Base-by-base conservation (phyloP, 1,140 invertebrate genomes). In the Euglossa dilemma region DNA sequence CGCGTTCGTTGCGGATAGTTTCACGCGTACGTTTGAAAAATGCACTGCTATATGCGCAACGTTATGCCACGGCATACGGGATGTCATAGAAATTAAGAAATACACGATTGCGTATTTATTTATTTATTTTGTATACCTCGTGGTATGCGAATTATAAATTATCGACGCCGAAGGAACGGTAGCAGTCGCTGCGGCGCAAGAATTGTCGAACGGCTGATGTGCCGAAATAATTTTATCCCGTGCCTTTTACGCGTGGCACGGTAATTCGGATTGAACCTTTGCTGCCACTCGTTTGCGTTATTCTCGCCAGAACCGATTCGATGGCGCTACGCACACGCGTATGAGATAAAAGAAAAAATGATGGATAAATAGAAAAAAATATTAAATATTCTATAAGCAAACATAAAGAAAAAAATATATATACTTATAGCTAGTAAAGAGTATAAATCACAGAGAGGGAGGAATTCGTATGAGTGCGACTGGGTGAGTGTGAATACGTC, bases 321-420 rank as follows among this genome's bases (percentile, higher is more conserved):
- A 8, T 36, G 61, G 18, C 5, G 36, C 28, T 63, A 63, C 18
- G 25, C 11, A 16, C 36, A 88, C 50, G 82, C 54, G 66, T 87
- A 89, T 57, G 43, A 84, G 43, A 47, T 63, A 63, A 70, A 81
- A 77, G 23, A 50, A 54, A n/a, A 25, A 63, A 61, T 63, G 43
- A 64, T 45, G 72, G 1, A 79, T 43, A 59, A 82, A 90, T 84
- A 83, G 78, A 85, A 77, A 73, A 74, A 81, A 84, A 86, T 84
- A 88, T 73, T 85, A 85, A 86, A 86, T 85, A 90, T 88, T 91
- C 82, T 89, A 89, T 80, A 75, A 67, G 45, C 52, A 84, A 69
- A 64, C 54, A 74, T 80, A 70, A 69, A 66, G 45, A 74, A 86
- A 81, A 70, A 66, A 52, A 80, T 80, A 79, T 81, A 79, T 81